phyloP scores from a whole-genome alignment of 2,113 vertebrate genomes.

The Cavia aperea region DNA sequence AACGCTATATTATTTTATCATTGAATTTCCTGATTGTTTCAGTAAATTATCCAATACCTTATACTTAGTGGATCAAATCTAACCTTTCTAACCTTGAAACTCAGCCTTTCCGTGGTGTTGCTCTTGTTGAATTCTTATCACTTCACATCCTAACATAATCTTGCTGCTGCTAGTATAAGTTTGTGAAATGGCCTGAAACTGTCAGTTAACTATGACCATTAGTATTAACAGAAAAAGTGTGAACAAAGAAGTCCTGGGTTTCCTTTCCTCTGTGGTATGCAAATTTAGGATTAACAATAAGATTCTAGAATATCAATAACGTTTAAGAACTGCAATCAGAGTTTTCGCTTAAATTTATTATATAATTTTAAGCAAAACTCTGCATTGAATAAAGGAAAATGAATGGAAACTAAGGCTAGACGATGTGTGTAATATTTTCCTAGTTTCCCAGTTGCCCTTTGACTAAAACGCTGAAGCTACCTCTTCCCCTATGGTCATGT shows the following conservation, averaged over 20 bases:
- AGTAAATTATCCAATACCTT: neutral
- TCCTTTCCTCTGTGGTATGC: neutral
- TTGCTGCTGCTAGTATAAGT: neutral
- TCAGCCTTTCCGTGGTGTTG: neutral
- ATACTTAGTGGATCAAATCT: neutral
- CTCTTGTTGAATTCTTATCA: neutral
- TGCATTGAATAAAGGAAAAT: neutral
- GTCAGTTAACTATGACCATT: neutral
- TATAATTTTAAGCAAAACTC: neutral
- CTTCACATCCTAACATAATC: neutral
- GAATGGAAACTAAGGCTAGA: neutral
- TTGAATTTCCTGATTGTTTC: neutral
- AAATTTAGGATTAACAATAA: constrained; percentile 45
- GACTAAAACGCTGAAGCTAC: neutral
- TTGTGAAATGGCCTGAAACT: neutral
- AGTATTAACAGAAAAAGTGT: constrained; percentile 30
- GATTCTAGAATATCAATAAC: neutral
- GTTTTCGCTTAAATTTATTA: neutral
- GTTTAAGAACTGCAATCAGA: neutral
- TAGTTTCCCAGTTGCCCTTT: neutral
- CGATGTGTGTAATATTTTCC: neutral
- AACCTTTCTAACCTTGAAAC: neutral
- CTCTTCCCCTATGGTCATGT: neutral
- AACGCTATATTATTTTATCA: neutral
- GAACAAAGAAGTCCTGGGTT: neutral